Evolutionary conservation across 1,140 invertebrate genomes (phyloP), one percentile per base, ranked within the genome.

Genomic region (Pseudomyrmex gracilis): DNA sequence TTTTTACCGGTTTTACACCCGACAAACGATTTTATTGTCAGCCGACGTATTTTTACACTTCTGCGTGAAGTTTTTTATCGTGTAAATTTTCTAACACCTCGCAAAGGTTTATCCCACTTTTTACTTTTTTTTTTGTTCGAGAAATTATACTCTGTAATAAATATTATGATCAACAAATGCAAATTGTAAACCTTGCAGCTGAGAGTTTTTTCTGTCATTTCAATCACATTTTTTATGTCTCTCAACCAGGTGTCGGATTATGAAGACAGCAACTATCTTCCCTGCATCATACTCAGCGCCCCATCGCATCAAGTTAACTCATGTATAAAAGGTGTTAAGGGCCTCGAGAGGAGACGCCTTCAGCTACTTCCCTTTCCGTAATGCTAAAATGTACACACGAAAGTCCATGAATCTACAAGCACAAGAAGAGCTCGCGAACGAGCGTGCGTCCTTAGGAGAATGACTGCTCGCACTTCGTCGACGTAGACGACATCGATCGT

Each of bases 401-500:
- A 15, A 24, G 61, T 77, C 13, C 12, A 8, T n/a, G n/a, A 5
- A 43, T 64, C 61, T 17, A 22, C n/a, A 43, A 57, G 34, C 61
- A 49, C 61, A 49, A 45, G 2, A 34, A 68, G 2, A 57, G 57
- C 9, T 15, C 13, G 34, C 20, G 4, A 17, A 15, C 53, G 13
- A 20, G 22, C 15, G 12, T 76, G 15, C 43, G 47, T 20, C 55
- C 20, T 83, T 64, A 76, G 64, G 71, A 73, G 58, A 87, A 77
- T 24, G 17, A 64, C 24, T 58, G 77, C 34, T 73, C 34, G 24
- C 67, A 71, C 55, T 49, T 12, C 15, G 45, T 60, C n/a, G n/a
- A 51, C 22, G 20, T 57, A 51, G 53, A 71, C 49, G 22, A 68
- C 85, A 77, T 85, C 80, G 85, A 90, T 86, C 71, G 43, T 51